Evolutionary conservation across 2,888 invertebrate genomes (phyloP), one percentile per base, ranked within the genome.

Genomic region (Metellina segmentata): DNA sequence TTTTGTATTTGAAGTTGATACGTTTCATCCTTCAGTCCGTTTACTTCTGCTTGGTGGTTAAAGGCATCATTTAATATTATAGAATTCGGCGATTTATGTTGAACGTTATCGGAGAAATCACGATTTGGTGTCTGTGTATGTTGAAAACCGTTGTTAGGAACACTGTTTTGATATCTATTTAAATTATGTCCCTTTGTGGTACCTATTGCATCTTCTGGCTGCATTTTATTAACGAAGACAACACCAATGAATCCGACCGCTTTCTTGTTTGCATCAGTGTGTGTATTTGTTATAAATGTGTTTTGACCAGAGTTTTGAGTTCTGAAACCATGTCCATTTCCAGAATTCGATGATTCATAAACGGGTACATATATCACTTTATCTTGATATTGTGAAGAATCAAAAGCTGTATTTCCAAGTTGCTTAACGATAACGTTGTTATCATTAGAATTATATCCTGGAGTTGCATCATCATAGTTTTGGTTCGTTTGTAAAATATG

Each of bases 221-320:
- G 77, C 49, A 81, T 51, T 81, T 88, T 88, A 51, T 81, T 20
- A 69, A 88, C 81, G 49, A 88, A 81, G n/a, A 88, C 88, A n/a
- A 88, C 74, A 7, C 81, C 88, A 69, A 88, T 81, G 20, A 69
- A 88, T 8, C 81, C 88, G 20, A 88, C 61, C 6, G 74, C 16
- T 49, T 88, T 88, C 61, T 81, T 88, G 52, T 75, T 72, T 48
- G 13, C 51, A 48, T 61, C 72, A 5, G 7, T 52, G 4, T 48
- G 72, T 49, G 79, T 7, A 34, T 48, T 19, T n/a, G 48, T 19
- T 11, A 20, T 49, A 0, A 53, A 1, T 16, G 61, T n/a, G 7
- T 61, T 74, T 49, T 88, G 72, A 16, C 7, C 61, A 20, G 16
- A 34, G 13, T 88, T 61, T 9, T 74, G 81, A 75, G 6, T n/a